Base-by-base conservation (phyloP, 2,113 vertebrate species). In the Pelvicachromis taeniatus region DNA sequence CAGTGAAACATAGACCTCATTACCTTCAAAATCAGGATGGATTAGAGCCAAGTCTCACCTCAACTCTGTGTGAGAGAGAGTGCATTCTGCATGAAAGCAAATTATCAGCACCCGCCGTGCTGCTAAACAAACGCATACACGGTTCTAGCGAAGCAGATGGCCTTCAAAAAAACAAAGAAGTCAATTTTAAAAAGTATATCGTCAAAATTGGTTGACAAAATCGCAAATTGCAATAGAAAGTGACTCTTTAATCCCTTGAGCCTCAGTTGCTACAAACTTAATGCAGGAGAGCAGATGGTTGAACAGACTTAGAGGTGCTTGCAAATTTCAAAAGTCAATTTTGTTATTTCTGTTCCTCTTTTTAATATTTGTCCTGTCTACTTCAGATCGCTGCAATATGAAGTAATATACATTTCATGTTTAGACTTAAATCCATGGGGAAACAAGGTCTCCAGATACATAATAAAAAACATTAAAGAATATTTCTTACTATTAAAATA, bases 1-100 rank as follows among this genome's bases (percentile, higher is more conserved):
- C 40, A 80, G 73, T 90, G 88, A 92, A 91, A 85, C 93, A 90
- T 87, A 61, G 86, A 88, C 77, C 90, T 92, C 90, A 89, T 93
- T 93, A 92, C 86, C 80, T 92, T 70, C 29, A 48, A 75, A 91
- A 91, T 83, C 87, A 77, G 70, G 58, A 87, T 89, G 91, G 92
- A 92, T 86, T 58, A 1, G 53, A 80, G 91, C 93, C 85, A 86
- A 85, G 73, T 61, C 58, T 87, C 78, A 19, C 79, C 86, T 88
- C 52, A 73, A 81, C 70, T 63, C 65, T 4, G 21, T 14, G 48
- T 58, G 82, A 55, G 75, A 79, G 80, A 91, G 70, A 80, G 75
- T 73, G 75, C 52, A 33, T 87, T 91, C 40, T 83, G 86, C 80
- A 65, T 81, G 21, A 86, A 88, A 90, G 78, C 68, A 26, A 73